Percentiles rank a stretch among this genome's conserved stretches.
phyloP scores from a whole-genome alignment of 2,888 invertebrate genomes.

The Diplolepis rosae region DNA sequence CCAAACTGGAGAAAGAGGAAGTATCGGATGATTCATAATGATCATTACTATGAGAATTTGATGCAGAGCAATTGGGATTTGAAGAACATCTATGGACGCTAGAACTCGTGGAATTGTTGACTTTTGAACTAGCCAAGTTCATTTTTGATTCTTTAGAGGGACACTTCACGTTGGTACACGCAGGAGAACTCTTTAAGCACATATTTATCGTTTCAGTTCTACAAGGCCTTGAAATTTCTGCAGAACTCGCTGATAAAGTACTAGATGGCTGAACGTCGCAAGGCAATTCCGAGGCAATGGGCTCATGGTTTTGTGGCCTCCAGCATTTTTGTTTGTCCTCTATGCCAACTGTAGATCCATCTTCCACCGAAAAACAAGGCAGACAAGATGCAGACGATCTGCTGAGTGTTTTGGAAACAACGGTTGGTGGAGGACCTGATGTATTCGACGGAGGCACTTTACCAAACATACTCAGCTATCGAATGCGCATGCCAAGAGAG shows the following conservation, averaged over 20 bases:
- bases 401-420: background rate
- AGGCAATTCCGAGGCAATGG: conserved; percentile 57
- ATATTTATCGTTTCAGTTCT: conserved; percentile 47
- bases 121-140: conserved; percentile 40
- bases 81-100: conserved; percentile 61
- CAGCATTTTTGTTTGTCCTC: conserved; percentile 64
- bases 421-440: conserved; percentile 56
- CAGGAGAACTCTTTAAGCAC: conserved; percentile 41
- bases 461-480: conserved; percentile 61
- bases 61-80: conserved; percentile 55
- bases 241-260: conserved; percentile 34
- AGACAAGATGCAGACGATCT: conserved; percentile 56
- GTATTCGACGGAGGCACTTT: conserved; percentile 65
- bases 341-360: conserved; percentile 42
- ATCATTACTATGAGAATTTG: conserved; percentile 42
- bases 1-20: conserved; percentile 42
- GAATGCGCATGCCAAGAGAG: background rate
- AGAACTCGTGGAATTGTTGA: conserved; percentile 33
- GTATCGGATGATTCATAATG: conserved; percentile 53
- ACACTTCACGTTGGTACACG: conserved; percentile 44
- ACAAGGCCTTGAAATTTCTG: conserved; percentile 47
- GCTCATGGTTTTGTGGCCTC: conserved; percentile 52
- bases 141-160: conserved; percentile 49
- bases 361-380: conserved; percentile 63
- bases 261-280: conserved; percentile 44